phyloP scores from a whole-genome alignment of 2,797 vertebrate species.

The Streptopelia turtur region DNA sequence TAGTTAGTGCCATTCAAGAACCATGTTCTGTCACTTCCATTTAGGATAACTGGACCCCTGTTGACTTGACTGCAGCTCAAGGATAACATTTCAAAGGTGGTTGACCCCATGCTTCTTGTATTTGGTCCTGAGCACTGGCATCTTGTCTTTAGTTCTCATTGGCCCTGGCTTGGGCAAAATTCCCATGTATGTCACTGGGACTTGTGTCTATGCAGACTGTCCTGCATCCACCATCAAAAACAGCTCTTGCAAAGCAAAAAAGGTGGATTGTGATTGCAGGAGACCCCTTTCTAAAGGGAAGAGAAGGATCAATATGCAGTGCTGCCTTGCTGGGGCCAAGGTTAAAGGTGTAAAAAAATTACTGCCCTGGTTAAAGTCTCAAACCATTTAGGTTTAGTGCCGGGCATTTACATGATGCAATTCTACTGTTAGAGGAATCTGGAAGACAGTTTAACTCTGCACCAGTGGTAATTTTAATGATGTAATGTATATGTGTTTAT shows the following conservation, averaged over 20 bases:
- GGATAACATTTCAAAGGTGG: not conserved
- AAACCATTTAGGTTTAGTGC: not conserved
- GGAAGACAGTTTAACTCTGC: not conserved
- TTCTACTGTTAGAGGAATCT: not conserved
- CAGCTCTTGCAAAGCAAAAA: too few species aligned
- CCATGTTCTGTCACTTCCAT: not conserved
- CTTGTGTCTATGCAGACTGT: not conserved
- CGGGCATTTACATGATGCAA: not conserved
- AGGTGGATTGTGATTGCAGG: too few species aligned
- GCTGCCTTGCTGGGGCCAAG: too few species aligned
- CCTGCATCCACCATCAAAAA: too few species aligned
- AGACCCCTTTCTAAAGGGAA: too few species aligned
- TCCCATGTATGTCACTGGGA: not conserved
- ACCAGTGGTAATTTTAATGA: not conserved
- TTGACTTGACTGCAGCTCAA: not conserved
- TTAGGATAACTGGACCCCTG: not conserved
- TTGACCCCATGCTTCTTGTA: not conserved
- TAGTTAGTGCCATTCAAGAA: constrained; percentile 12
- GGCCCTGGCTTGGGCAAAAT: not conserved
- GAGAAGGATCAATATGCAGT: too few species aligned
- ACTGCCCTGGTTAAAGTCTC: too few species aligned
- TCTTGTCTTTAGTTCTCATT: not conserved
- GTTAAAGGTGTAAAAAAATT: too few species aligned
- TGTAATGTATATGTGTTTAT: not conserved
- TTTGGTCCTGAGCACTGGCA: not conserved